Evolutionary conservation across 2,888 invertebrate genomes (phyloP).

Genomic region (Scotopteryx bipunctaria): DNA sequence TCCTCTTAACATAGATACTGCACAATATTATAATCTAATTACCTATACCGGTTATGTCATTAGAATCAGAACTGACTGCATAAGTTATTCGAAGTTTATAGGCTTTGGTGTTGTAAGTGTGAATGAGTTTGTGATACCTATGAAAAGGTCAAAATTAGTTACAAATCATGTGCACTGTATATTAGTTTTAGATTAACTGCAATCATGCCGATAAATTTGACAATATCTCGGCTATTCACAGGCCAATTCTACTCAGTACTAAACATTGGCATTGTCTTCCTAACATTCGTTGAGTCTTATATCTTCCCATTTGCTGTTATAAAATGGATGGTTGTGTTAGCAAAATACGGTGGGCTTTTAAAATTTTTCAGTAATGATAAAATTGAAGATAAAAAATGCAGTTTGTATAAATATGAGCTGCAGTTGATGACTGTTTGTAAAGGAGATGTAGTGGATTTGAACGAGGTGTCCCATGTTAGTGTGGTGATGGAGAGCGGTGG

Average conservation of each 20-base stretch:
- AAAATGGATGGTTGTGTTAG: slow-evolving; percentile 57
- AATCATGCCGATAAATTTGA: slow-evolving; percentile 26
- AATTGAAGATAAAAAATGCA: slow-evolving; percentile 26
- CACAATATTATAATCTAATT: slow-evolving; percentile 24
- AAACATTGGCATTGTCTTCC: slow-evolving; percentile 49
- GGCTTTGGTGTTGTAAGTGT: neutral
- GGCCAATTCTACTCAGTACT: slow-evolving; percentile 41
- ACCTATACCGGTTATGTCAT: neutral
- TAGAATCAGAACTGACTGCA: slow-evolving; percentile 4
- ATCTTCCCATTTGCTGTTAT: slow-evolving; percentile 54
- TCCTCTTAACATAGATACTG: slow-evolving; percentile 7
- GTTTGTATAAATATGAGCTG: slow-evolving; percentile 51
- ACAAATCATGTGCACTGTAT: too few relatives aligned
- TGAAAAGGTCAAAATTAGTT: too few relatives aligned
- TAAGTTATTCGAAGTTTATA: neutral
- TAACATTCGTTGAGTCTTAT: slow-evolving; percentile 57
- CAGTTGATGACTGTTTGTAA: slow-evolving; percentile 48
- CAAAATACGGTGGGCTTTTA: slow-evolving; percentile 49
- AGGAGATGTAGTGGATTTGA: slow-evolving; percentile 32
- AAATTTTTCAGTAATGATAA: slow-evolving; percentile 23
- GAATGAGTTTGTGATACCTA: neutral
- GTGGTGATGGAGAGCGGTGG: slow-evolving; percentile 47
- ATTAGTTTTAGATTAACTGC: too few relatives aligned
- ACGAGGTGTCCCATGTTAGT: slow-evolving; percentile 52
- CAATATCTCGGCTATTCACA: slow-evolving; percentile 40